These are phyloP conservation scores for Pseudoips prasinana DNA, from an alignment of 2,888 invertebrate species.

Conservation along the genomic window DNA sequence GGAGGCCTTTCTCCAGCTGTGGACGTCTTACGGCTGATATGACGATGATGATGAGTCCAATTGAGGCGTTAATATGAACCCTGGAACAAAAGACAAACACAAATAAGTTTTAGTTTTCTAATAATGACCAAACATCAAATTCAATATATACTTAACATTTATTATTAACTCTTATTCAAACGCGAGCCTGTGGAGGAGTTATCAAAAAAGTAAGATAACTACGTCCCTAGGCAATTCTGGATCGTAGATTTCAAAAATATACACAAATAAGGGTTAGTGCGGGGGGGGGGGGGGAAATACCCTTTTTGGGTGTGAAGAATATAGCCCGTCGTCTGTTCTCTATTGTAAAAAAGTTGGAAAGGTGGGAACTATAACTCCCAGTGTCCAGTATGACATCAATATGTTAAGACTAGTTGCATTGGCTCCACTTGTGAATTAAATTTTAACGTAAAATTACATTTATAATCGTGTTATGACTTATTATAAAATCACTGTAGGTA, in stretches of 20 bases:
- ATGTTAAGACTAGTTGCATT: slow-evolving; percentile 6
- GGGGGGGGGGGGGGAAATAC: slow-evolving; percentile 7
- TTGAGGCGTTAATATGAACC: no score
- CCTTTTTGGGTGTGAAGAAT: slow-evolving; percentile 6
- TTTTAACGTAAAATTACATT: slow-evolving; percentile 6
- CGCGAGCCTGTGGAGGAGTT: slow-evolving; percentile 4
- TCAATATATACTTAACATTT: no score
- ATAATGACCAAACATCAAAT: no score
- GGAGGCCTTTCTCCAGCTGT: no score
- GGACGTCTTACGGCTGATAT: no score
- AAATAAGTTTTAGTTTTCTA: no score
- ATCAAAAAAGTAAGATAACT: slow-evolving; percentile 6
- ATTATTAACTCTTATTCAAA: slow-evolving; percentile 5
- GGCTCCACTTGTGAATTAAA: slow-evolving; percentile 10
- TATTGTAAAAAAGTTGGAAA: slow-evolving; percentile 4
- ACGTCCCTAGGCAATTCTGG: slow-evolving; percentile 7
- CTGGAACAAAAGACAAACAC: no score
- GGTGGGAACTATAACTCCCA: slow-evolving; percentile 10
- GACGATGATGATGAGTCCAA: no score
- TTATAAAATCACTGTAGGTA: slow-evolving; percentile 5
- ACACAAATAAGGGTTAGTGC: slow-evolving; percentile 7
- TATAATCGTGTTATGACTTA: slow-evolving; percentile 5
- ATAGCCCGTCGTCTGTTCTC: slow-evolving; percentile 10
- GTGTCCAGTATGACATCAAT: slow-evolving; percentile 8
- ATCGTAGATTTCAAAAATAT: slow-evolving; percentile 8